phyloP scores from a whole-genome alignment of 2,888 invertebrate genomes.

The Nephrotoma flavescens region DNA sequence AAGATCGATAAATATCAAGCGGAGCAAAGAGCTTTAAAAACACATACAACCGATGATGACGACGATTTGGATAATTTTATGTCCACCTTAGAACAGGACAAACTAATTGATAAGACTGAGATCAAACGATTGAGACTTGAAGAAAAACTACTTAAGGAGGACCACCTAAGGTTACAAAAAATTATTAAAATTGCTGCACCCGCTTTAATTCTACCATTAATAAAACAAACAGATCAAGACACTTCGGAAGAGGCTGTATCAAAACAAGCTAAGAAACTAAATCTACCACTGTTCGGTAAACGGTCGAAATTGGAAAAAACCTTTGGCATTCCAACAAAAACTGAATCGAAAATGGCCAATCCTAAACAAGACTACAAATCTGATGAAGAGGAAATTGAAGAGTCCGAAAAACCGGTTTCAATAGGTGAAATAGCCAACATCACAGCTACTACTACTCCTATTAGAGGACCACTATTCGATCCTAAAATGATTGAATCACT shows the following conservation, averaged over 20 bases:
- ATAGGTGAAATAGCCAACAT: constrained; percentile 5
- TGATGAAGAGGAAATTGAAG: constrained; percentile 22
- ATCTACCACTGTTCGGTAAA: constrained; percentile 35
- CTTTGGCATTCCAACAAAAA: constrained; percentile 21
- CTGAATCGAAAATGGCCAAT: constrained; percentile 13
- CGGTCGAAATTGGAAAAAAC: constrained; percentile 24
- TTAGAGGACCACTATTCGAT: neutral
- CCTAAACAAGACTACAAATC: constrained; percentile 18
- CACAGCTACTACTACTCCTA: neutral
- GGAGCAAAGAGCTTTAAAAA: constrained; percentile 23
- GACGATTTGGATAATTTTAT: constrained; percentile 79
- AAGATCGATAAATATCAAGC: constrained; percentile 32
- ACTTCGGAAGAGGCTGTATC: constrained; percentile 12
- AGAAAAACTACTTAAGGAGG: constrained; percentile 50
- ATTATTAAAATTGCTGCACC: constrained; percentile 64
- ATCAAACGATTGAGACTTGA: constrained; percentile 42
- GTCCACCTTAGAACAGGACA: constrained; percentile 46
- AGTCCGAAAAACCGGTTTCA: constrained; percentile 11
- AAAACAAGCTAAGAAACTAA: constrained; percentile 14
- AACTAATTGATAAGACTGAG: constrained; percentile 47
- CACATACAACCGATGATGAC: constrained; percentile 28
- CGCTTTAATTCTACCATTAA: constrained; percentile 40
- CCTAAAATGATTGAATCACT: neutral
- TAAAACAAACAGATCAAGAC: constrained; percentile 19
- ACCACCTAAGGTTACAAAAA: constrained; percentile 50